Conservation (phyloP, 2,888 invertebrate genomes). For the Cataglyphis altisquamis region DNA sequence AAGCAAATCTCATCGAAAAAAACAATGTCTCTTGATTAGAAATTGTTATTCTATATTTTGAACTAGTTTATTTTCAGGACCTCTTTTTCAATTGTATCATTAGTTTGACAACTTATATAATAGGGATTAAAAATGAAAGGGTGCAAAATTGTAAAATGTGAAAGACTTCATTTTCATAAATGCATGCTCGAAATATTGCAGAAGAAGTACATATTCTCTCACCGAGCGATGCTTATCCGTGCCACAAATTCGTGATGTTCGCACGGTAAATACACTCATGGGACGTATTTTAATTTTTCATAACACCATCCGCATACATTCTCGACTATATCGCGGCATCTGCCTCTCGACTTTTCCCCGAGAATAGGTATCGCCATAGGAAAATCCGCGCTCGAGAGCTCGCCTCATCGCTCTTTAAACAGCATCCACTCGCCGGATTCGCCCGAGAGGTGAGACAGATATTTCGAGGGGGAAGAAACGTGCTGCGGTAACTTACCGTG, state of each 20-base stretch:
- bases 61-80: background rate
- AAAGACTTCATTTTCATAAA: constrained; percentile 13
- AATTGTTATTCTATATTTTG: background rate
- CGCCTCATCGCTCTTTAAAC: constrained; percentile 33
- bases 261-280: constrained; percentile 19
- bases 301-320: constrained; percentile 28
- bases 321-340: background rate
- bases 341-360: constrained; percentile 9
- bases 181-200: background rate
- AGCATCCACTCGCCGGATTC: background rate
- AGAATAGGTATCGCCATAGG: background rate
- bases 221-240: constrained; percentile 15
- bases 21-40: background rate
- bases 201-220: background rate
- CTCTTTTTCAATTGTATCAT: background rate
- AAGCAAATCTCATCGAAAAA: background rate
- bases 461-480: constrained; percentile 52
- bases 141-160: background rate
- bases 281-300: constrained; percentile 52
- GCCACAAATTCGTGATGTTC: background rate
- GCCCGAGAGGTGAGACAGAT: constrained; percentile 1
- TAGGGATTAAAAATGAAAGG: background rate
- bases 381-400: constrained; percentile 8
- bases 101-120: background rate
- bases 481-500: constrained; percentile 71